Evolutionary conservation across 2,797 vertebrate genomes (phyloP).

Genomic region (Amniataba percoides): DNA sequence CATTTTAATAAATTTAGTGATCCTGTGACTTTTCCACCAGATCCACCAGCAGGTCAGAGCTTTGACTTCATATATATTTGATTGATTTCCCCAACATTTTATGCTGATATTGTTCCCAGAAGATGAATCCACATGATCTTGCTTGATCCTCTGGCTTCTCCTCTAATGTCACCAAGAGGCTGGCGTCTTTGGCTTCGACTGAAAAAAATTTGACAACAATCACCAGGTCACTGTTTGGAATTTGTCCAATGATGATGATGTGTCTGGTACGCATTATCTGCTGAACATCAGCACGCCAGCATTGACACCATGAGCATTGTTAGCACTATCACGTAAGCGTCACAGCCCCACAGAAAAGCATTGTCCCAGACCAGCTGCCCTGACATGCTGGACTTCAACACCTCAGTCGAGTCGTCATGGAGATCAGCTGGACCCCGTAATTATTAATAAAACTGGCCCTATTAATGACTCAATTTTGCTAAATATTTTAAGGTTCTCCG

Average conservation of each 20-base stretch:
- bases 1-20: not conserved
- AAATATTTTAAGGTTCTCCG: conserved; percentile 1
- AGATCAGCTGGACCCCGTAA: not conserved
- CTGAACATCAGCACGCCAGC: not conserved
- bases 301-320: not conserved
- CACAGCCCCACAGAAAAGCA: not conserved
- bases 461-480: not conserved
- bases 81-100: too few species aligned
- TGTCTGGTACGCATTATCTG: not conserved
- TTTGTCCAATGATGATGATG: not conserved
- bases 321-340: not conserved
- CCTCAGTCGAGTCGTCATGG: not conserved
- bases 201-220: not conserved
- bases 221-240: too few species aligned
- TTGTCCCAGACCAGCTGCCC: not conserved
- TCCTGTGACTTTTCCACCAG: not conserved
- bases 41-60: too few species aligned
- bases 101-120: too few species aligned
- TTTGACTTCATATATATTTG: too few species aligned
- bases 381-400: not conserved
- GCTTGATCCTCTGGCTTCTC: not conserved
- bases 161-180: not conserved
- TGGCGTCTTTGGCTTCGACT: not conserved
- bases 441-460: not conserved
- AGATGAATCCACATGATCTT: not conserved